Percentiles rank a stretch among this genome's conserved stretches.
phyloP scores from a whole-genome alignment of 1,140 invertebrate species.

The Brachionus asplanchnoidis region DNA sequence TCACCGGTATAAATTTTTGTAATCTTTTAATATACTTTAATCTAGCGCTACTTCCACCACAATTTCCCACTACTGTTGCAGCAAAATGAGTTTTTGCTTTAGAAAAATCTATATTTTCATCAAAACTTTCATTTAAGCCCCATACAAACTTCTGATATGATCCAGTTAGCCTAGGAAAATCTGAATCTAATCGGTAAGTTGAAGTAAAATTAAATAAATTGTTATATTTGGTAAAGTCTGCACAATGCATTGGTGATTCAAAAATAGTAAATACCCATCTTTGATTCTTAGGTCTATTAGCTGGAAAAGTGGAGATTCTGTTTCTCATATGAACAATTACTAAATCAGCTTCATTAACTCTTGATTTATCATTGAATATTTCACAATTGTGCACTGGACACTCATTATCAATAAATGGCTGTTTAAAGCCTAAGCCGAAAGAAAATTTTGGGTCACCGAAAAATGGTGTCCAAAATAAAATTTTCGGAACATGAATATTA shows the following conservation, averaged over 20 bases:
- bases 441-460: background rate
- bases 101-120: background rate
- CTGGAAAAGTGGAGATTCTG: background rate
- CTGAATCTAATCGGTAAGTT: background rate
- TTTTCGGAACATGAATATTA: background rate
- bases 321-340: constrained; percentile 1
- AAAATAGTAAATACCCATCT: constrained; percentile 24
- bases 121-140: background rate
- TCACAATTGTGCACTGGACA: constrained; percentile 30
- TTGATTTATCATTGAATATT: background rate
- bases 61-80: background rate
- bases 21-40: background rate
- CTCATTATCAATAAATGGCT: background rate
- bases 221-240: background rate
- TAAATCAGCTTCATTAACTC: background rate
- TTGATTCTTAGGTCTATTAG: background rate
- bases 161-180: background rate
- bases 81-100: background rate
- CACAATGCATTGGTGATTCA: constrained; percentile 5
- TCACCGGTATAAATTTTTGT: background rate
- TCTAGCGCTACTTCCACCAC: background rate
- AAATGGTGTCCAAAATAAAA: constrained; percentile 13
- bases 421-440: background rate
- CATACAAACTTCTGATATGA: background rate
- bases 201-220: constrained; percentile 22